These are phyloP conservation scores for Tachyglossus aculeatus DNA, from an alignment of 2,797 vertebrate genomes.

Conservation along the genomic window DNA sequence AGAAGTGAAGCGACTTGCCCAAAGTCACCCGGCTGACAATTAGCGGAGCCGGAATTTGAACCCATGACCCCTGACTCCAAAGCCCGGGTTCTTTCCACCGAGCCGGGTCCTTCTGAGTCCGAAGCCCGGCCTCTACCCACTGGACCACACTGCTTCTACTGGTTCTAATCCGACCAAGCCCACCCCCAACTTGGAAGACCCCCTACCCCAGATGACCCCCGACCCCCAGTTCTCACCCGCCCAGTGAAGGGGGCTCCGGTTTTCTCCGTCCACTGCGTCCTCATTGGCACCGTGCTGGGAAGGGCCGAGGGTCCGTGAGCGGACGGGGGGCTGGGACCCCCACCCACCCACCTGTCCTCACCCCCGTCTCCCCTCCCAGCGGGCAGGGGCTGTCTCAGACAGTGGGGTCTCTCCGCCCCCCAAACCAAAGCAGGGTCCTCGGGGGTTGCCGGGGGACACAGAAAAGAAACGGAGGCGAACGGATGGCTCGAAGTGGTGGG, in stretches of 20 bases:
- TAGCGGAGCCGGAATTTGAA: no score
- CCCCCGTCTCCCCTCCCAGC: neutral
- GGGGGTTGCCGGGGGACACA: neutral
- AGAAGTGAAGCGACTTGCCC: no score
- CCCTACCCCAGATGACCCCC: neutral
- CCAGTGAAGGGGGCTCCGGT: slow-evolving; percentile 75
- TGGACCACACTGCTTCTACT: neutral
- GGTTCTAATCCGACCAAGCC: neutral
- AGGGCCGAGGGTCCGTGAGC: neutral
- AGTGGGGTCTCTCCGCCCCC: neutral
- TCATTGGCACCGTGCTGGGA: slow-evolving; percentile 72
- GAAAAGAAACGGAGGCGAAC: no score
- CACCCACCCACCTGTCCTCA: neutral
- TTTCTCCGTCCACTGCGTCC: slow-evolving; percentile 64
- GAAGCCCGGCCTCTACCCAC: fast-evolving
- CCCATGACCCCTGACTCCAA: no score
- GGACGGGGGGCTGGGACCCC: neutral
- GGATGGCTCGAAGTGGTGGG: no score
- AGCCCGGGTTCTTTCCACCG: neutral
- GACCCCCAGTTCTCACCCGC: slow-evolving; percentile 64
- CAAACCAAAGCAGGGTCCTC: neutral
- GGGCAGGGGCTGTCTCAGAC: no score
- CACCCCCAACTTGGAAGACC: no score
- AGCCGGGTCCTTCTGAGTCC: neutral
- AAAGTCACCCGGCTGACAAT: no score